Evolutionary conservation across 92 coral and sea anemone species (phyloP).

Genomic region (Siderastrea siderea): DNA sequence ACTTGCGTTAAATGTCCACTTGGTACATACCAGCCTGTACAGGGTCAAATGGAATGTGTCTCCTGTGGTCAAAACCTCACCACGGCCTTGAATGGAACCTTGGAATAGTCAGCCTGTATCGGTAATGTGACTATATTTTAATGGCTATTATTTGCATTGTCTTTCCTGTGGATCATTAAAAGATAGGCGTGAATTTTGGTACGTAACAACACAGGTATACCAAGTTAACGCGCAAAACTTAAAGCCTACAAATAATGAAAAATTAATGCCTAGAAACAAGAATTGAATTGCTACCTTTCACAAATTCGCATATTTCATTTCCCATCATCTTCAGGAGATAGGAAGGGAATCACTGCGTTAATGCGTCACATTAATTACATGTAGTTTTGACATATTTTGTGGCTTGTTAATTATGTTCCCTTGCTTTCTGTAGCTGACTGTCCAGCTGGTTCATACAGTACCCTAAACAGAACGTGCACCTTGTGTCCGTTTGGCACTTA

Average conservation of each 20-base stretch:
- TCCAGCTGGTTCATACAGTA: slow-evolving; percentile 52
- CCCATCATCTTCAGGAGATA: neutral
- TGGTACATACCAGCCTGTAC: slow-evolving; percentile 57
- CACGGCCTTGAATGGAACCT: slow-evolving; percentile 45
- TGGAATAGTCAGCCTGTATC: slow-evolving; percentile 25
- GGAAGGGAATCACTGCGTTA: neutral
- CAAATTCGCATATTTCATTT: no score
- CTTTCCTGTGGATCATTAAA: no score
- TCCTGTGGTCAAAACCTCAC: slow-evolving; percentile 43
- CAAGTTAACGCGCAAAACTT: no score
- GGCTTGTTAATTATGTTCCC: neutral
- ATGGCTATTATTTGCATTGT: no score
- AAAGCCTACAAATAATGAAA: no score
- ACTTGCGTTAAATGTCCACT: slow-evolving; percentile 37
- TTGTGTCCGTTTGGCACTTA: slow-evolving; percentile 50
- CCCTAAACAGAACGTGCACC: slow-evolving; percentile 40
- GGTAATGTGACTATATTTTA: neutral
- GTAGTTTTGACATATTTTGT: no score
- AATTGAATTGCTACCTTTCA: no score
- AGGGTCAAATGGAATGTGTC: slow-evolving; percentile 48
- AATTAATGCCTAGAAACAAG: no score
- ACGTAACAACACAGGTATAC: no score
- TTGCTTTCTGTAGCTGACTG: slow-evolving; percentile 32
- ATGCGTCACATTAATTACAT: neutral
- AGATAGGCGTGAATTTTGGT: no score